Conservation (phyloP, 2,113 vertebrate species). For the Uria lomvia region DNA sequence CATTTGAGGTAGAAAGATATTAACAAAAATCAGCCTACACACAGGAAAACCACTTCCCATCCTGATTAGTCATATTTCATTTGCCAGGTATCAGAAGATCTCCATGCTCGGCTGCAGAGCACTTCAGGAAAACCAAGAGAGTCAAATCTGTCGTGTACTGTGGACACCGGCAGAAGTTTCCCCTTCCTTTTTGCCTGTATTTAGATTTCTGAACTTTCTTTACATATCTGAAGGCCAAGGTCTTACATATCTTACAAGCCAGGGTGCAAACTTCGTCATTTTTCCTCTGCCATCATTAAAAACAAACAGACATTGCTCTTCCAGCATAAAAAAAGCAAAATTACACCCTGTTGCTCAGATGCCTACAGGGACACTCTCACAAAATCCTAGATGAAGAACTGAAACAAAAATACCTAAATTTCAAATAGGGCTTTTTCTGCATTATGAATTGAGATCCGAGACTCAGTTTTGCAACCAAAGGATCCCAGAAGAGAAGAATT, state of each 20-base stretch:
- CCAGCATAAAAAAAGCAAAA: neutral
- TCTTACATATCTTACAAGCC: neutral
- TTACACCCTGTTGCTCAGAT: neutral
- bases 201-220: neutral
- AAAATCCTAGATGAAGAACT: neutral
- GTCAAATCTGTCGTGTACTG: neutral
- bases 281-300: neutral
- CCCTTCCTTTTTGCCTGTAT: neutral
- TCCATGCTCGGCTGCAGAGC: neutral
- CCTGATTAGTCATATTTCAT: neutral
- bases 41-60: slow-evolving; percentile 17
- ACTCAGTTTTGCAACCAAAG: neutral
- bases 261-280: neutral
- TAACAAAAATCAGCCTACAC: neutral
- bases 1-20: neutral
- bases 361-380: neutral
- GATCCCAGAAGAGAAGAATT: neutral
- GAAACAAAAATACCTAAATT: neutral
- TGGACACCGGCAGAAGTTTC: neutral
- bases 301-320: neutral
- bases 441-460: neutral
- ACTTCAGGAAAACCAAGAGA: neutral
- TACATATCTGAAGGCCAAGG: neutral
- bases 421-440: neutral
- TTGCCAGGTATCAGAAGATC: neutral